Evolutionary conservation across 2,888 invertebrate genomes (phyloP).

Genomic region (Prenolepis imparis): DNA sequence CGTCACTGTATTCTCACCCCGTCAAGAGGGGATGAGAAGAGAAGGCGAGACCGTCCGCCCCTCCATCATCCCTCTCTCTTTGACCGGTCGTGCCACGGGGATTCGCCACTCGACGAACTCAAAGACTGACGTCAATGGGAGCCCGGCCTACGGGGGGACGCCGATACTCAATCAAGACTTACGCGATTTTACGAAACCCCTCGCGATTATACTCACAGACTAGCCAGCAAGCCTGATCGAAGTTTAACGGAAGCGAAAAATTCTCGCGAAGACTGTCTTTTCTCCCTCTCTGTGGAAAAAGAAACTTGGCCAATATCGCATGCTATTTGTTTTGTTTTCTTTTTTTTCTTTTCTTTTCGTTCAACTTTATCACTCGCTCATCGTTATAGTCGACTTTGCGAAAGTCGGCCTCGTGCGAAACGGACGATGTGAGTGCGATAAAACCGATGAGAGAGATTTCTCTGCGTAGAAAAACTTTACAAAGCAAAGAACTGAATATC

Average conservation of each 20-base stretch:
- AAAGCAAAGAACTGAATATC: not conserved
- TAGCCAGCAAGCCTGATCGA: slow-evolving; percentile 24
- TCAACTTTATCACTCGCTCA: slow-evolving; percentile 14
- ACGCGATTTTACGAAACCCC: slow-evolving; percentile 63
- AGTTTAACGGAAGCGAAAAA: slow-evolving; percentile 9
- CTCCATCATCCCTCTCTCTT: slow-evolving; percentile 35
- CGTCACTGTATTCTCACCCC: slow-evolving; percentile 51
- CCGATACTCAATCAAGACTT: slow-evolving; percentile 51
- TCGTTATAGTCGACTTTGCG: not conserved
- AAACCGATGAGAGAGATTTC: not conserved
- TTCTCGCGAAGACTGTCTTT: slow-evolving; percentile 2
- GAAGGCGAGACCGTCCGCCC: not conserved
- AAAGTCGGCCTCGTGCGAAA: not conserved
- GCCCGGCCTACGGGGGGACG: slow-evolving; percentile 59
- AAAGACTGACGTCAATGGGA: slow-evolving; percentile 77
- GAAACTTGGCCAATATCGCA: slow-evolving; percentile 46
- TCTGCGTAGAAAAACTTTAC: not conserved
- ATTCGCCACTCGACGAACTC: slow-evolving; percentile 72
- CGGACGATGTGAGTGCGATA: not conserved
- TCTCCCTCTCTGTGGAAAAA: slow-evolving; percentile 21
- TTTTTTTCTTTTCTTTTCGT: too few species aligned
- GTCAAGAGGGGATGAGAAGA: not conserved
- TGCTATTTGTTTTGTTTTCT: slow-evolving; percentile 21
- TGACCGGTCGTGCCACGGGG: slow-evolving; percentile 57
- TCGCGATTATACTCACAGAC: slow-evolving; percentile 42